Conservation (phyloP, 1,140 invertebrate species). For the Paraescarpia echinospica region DNA sequence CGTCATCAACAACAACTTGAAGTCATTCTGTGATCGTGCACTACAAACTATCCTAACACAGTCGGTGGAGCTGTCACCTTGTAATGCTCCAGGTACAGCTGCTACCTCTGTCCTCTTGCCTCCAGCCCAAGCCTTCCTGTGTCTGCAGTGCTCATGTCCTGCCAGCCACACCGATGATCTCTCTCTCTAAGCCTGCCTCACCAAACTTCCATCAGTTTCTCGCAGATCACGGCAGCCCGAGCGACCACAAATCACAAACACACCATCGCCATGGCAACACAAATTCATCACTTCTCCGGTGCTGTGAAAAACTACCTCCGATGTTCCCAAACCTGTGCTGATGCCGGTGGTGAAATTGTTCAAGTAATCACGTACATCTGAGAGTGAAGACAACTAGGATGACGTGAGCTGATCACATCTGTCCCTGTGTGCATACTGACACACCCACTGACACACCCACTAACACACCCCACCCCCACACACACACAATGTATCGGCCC, state of each 20-base stretch:
- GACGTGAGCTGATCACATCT: background rate
- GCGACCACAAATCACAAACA: background rate
- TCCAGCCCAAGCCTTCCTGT: background rate
- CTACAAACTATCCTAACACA: background rate
- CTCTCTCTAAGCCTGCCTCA: background rate
- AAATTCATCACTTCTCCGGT: background rate
- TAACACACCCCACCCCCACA: background rate
- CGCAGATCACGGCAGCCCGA: background rate
- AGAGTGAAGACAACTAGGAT: background rate
- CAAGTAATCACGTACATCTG: background rate
- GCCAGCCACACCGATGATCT: background rate
- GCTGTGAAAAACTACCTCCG: background rate
- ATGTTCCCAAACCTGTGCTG: background rate
- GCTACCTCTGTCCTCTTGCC: background rate
- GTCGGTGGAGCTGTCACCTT: background rate
- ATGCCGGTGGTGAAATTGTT: background rate
- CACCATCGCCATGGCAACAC: background rate
- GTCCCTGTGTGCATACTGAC: background rate
- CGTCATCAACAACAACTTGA: background rate
- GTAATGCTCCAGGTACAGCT: background rate
- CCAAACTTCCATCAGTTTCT: background rate
- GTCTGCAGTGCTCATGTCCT: background rate
- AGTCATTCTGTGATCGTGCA: background rate
- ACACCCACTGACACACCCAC: background rate
- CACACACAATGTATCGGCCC: background rate